phyloP scores from a whole-genome alignment of 2,113 vertebrate genomes.

The Tragelaphus buxtoni region DNA sequence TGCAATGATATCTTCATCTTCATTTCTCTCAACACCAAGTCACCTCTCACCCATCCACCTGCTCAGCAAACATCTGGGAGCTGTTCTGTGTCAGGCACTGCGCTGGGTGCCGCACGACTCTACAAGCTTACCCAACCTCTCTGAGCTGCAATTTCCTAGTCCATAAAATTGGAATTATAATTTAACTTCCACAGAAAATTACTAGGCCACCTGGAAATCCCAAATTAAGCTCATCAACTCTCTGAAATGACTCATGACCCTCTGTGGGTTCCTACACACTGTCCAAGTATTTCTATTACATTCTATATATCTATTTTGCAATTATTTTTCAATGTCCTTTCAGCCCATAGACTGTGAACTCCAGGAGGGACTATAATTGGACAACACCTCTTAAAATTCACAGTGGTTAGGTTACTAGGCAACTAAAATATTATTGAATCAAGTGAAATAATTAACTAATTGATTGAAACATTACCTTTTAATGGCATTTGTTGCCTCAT shows the following conservation, averaged over 20 bases:
- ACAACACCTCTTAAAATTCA: not conserved
- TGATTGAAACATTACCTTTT: not conserved
- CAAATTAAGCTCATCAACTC: not conserved
- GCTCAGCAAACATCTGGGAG: not conserved
- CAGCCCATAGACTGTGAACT: not conserved
- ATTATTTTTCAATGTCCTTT: not conserved
- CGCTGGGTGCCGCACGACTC: accelerated
- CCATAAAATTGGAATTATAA: not conserved
- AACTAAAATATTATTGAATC: not conserved
- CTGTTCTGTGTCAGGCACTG: not conserved
- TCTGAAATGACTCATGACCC: not conserved
- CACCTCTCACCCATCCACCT: not conserved
- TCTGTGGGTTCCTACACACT: not conserved
- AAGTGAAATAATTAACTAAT: not conserved
- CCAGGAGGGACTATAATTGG: not conserved
- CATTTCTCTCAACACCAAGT: not conserved
- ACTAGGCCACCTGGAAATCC: not conserved
- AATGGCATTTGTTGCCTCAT: not conserved
- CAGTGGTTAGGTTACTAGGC: not conserved
- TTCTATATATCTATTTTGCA: not conserved
- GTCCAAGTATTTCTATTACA: not conserved
- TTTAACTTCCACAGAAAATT: not conserved
- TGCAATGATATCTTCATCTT: not conserved
- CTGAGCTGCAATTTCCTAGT: not conserved
- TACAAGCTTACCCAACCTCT: not conserved